A percentile compares a stretch with the other conserved stretches of the same genome.
Conservation (phyloP, 2,797 vertebrate genomes). For the Acridotheres tristis region DNA sequence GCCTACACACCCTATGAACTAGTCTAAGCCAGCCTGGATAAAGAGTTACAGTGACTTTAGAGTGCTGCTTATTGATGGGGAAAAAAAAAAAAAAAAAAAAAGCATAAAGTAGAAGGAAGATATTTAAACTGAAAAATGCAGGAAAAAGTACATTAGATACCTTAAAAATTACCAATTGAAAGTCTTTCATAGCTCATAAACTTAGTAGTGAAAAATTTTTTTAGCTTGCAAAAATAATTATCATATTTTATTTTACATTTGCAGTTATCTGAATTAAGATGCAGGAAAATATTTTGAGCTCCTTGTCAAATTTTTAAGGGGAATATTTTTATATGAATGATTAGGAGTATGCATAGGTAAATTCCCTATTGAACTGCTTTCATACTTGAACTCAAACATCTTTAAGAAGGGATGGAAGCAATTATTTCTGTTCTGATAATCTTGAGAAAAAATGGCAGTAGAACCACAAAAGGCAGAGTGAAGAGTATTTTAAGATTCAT, state of each 20-base stretch:
- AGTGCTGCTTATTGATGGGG: neutral
- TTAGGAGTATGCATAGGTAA: neutral
- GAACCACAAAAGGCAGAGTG: neutral
- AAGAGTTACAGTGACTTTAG: neutral
- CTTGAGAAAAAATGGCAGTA: conserved; percentile 31
- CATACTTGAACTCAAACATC: conserved; percentile 5
- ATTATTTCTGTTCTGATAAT: conserved; percentile 35
- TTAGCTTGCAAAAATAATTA: neutral
- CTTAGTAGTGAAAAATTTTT: neutral
- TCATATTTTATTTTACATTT: neutral
- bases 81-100: neutral
- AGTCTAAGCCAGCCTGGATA: neutral
- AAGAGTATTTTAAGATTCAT: conserved; percentile 18
- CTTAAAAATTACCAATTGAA: neutral
- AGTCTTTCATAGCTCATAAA: neutral
- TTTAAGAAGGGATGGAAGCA: neutral
- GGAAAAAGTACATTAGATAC: neutral
- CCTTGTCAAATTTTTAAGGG: neutral
- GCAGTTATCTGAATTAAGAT: neutral
- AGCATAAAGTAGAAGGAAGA: neutral
- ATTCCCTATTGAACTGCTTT: conserved; percentile 3
- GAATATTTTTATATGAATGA: neutral
- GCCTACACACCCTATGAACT: neutral
- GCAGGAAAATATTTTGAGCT: neutral
- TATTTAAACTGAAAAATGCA: neutral